phyloP scores from a whole-genome alignment of 2,797 vertebrate species.

The Avahi laniger region DNA sequence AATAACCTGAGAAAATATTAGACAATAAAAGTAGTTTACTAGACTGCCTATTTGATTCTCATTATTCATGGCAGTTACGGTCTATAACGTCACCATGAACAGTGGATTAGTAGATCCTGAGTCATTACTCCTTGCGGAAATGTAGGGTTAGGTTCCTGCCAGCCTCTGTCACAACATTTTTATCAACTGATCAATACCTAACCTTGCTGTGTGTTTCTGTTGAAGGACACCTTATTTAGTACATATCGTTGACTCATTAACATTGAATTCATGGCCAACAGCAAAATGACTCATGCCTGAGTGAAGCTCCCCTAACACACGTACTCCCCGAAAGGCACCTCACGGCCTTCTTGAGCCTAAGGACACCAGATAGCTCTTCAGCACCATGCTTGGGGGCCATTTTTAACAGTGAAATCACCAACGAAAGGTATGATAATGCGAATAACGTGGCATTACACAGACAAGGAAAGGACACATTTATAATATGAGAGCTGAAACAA shows the following conservation, averaged over 20 bases:
- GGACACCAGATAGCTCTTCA: neutral
- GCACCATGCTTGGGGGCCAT: neutral
- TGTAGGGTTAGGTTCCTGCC: neutral
- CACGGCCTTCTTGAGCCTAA: neutral
- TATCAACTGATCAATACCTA: neutral
- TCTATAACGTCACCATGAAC: neutral
- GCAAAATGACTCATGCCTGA: neutral
- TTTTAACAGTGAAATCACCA: neutral
- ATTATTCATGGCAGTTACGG: neutral
- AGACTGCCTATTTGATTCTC: neutral
- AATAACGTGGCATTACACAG: neutral
- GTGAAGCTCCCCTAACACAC: neutral
- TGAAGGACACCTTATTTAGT: neutral
- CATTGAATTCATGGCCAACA: neutral
- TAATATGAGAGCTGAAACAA: neutral
- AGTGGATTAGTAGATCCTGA: neutral
- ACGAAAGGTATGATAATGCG: neutral
- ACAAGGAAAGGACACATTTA: neutral
- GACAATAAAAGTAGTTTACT: neutral
- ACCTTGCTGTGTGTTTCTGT: neutral
- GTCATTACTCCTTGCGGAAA: neutral
- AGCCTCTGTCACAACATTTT: neutral
- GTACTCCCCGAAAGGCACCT: accelerated
- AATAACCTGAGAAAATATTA: neutral
- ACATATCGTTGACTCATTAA: neutral